These are phyloP conservation scores for Rotaria socialis DNA, from an alignment of 2,888 invertebrate genomes.

Conservation along the genomic window DNA sequence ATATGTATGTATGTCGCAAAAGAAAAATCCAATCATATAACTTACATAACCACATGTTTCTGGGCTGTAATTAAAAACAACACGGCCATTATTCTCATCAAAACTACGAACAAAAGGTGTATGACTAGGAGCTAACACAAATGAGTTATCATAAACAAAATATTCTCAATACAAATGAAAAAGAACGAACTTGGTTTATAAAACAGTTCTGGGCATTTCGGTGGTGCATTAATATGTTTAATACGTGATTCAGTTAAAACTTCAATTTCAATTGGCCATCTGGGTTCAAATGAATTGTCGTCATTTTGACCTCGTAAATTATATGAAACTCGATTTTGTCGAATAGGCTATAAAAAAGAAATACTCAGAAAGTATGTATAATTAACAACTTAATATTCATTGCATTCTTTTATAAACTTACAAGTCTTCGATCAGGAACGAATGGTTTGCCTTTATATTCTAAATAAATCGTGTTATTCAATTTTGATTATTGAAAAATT, in stretches of 20 bases:
- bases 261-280: constrained; percentile 63
- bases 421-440: background rate
- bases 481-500: background rate
- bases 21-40: constrained; percentile 30
- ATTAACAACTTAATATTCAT: background rate
- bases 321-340: background rate
- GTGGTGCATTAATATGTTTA: constrained; percentile 71
- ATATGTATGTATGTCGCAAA: background rate
- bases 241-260: constrained; percentile 74
- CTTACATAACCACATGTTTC: constrained; percentile 57
- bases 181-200: constrained; percentile 59
- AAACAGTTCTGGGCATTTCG: constrained; percentile 74
- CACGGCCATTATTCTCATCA: background rate
- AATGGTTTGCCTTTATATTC: background rate
- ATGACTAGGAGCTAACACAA: constrained; percentile 27
- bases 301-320: background rate
- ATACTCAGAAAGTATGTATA: background rate
- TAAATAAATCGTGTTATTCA: background rate
- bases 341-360: background rate
- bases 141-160: background rate
- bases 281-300: constrained; percentile 41
- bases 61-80: constrained; percentile 55
- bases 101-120: constrained; percentile 37
- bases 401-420: background rate
- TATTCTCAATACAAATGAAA: constrained; percentile 43